Evolutionary conservation across 2,113 vertebrate species (phyloP).

Genomic region (Coryphaenoides rupestris): DNA sequence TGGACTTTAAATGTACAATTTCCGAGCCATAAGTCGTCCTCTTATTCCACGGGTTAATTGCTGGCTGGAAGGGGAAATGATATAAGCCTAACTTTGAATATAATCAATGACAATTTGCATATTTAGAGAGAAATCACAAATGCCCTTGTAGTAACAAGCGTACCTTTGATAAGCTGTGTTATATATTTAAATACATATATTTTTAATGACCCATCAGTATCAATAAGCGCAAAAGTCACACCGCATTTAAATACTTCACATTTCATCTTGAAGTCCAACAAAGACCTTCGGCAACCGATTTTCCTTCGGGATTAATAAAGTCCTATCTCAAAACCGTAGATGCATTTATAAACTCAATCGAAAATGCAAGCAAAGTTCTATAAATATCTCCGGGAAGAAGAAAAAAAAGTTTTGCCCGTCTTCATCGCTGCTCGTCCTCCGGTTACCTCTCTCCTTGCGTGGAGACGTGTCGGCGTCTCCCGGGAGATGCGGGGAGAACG

Average conservation of each 20-base stretch:
- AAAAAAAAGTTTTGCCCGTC: constrained; percentile 34
- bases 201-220: constrained; percentile 36
- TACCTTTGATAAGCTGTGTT: constrained; percentile 59
- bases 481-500: constrained; percentile 50
- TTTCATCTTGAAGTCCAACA: constrained; percentile 59
- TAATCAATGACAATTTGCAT: constrained; percentile 50
- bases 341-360: constrained; percentile 52
- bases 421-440: constrained; percentile 56
- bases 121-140: constrained; percentile 55
- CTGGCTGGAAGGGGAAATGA: no score
- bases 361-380: constrained; percentile 54
- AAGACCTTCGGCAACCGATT: no score
- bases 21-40: no score
- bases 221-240: constrained; percentile 51
- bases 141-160: constrained; percentile 51
- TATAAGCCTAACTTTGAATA: constrained; percentile 56
- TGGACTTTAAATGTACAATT: no score
- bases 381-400: constrained; percentile 63
- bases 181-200: constrained; percentile 43
- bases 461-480: constrained; percentile 59
- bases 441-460: constrained; percentile 56
- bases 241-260: constrained; percentile 54
- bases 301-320: background rate
- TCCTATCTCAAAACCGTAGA: constrained; percentile 10
- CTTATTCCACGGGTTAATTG: constrained; percentile 8